Conservation (phyloP, 1,140 invertebrate species). For the Drosophila mojavensis region DNA sequence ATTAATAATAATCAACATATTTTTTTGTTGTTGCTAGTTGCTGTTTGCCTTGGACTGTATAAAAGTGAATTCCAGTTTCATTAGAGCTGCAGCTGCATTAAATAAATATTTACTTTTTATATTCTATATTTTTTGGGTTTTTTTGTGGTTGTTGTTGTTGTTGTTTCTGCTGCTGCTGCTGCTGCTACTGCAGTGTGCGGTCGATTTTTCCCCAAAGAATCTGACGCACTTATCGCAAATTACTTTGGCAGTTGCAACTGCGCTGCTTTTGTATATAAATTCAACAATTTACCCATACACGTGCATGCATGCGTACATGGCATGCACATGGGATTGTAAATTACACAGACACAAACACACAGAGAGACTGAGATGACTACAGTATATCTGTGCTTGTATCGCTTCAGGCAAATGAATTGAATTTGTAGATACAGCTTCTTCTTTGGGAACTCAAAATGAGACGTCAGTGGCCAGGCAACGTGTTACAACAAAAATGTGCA, state of each 20-base stretch:
- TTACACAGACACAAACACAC: slow-evolving; percentile 57
- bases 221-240: slow-evolving; percentile 83
- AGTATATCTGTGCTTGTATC: slow-evolving; percentile 10
- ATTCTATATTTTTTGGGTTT: slow-evolving; percentile 31
- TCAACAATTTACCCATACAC: slow-evolving; percentile 80
- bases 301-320: slow-evolving; percentile 61
- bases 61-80: slow-evolving; percentile 58
- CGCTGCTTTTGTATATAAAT: slow-evolving; percentile 81
- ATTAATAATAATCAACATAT: too few species aligned
- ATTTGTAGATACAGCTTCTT: slow-evolving; percentile 45
- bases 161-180: slow-evolving; percentile 26
- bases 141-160: slow-evolving; percentile 31
- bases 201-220: slow-evolving; percentile 81
- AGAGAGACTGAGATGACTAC: neutral
- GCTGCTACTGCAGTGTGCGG: slow-evolving; percentile 60
- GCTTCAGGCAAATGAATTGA: slow-evolving; percentile 56
- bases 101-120: slow-evolving; percentile 76
- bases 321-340: slow-evolving; percentile 72
- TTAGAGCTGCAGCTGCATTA: slow-evolving; percentile 31
- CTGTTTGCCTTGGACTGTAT: slow-evolving; percentile 9
- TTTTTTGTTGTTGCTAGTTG: neutral
- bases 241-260: slow-evolving; percentile 78
- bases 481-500: slow-evolving; percentile 59
- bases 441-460: slow-evolving; percentile 54
- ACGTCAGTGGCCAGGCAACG: slow-evolving; percentile 44